These are phyloP conservation scores for Spisula solida DNA, from an alignment of 2,888 invertebrate species.

Conservation along the genomic window DNA sequence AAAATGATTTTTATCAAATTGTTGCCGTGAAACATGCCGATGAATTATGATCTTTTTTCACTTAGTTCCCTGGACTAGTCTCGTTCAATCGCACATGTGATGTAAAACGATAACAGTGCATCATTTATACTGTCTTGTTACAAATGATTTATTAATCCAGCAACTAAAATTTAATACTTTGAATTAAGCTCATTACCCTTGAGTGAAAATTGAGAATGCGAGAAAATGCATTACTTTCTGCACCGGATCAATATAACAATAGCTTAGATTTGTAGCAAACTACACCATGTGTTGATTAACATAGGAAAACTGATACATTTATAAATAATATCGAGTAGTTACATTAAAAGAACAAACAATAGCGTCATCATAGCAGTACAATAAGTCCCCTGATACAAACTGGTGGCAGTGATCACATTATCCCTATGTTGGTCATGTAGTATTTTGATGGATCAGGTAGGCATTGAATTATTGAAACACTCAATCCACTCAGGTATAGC, in stretches of 20 bases:
- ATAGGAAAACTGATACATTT: neutral
- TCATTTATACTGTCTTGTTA: slow-evolving; percentile 22
- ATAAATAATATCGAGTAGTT: neutral
- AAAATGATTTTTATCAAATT: slow-evolving; percentile 16
- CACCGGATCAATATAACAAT: neutral
- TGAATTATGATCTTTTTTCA: neutral
- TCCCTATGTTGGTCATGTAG: no score
- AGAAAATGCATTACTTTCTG: neutral
- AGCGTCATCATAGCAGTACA: neutral
- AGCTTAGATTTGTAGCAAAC: neutral
- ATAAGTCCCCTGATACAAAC: no score
- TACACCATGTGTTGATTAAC: neutral
- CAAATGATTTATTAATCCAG: slow-evolving; percentile 6
- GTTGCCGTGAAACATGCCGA: neutral
- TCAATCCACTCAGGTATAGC: no score
- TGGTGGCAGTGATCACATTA: no score
- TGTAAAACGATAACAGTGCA: neutral
- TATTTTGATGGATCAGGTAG: no score
- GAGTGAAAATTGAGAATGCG: slow-evolving; percentile 8
- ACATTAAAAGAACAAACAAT: neutral
- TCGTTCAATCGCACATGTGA: neutral
- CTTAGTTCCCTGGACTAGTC: neutral
- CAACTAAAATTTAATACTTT: slow-evolving; percentile 14
- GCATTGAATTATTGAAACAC: no score
- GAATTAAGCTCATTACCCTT: slow-evolving; percentile 17